Evolutionary conservation across 2,113 vertebrate genomes (phyloP).

Genomic region (Thermophis baileyi): DNA sequence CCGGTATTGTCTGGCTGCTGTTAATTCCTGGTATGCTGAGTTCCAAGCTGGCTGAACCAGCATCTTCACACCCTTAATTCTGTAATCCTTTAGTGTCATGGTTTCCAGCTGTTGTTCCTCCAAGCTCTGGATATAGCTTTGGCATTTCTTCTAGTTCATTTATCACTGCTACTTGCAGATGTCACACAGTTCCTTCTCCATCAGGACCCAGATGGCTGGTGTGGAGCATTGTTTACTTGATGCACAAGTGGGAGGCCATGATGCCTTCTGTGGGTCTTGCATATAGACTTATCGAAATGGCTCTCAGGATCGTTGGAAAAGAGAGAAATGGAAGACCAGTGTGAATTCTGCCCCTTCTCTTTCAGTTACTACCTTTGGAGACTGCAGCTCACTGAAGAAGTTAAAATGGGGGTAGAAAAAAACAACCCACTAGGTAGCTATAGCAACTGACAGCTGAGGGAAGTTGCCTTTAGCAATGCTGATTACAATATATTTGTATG

Average conservation of each 20-base stretch:
- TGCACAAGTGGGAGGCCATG: too few relatives aligned
- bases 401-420: background rate
- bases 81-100: background rate
- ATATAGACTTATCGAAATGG: too few relatives aligned
- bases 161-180: background rate
- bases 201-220: background rate
- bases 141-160: background rate
- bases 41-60: background rate
- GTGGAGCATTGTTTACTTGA: background rate
- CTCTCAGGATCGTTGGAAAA: background rate
- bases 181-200: background rate
- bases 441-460: slow-evolving; percentile 1
- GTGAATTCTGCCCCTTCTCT: background rate
- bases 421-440: background rate
- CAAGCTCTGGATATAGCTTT: background rate
- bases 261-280: background rate
- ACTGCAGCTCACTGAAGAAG: background rate
- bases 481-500: background rate
- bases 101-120: background rate
- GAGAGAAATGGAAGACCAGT: too few relatives aligned
- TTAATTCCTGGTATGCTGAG: background rate
- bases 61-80: background rate
- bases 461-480: background rate
- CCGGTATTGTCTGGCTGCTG: background rate
- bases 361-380: background rate